A percentile compares a stretch with the other conserved stretches of the same genome.
Conservation (phyloP, 2,888 invertebrate genomes). For the Parnassius orleans region DNA sequence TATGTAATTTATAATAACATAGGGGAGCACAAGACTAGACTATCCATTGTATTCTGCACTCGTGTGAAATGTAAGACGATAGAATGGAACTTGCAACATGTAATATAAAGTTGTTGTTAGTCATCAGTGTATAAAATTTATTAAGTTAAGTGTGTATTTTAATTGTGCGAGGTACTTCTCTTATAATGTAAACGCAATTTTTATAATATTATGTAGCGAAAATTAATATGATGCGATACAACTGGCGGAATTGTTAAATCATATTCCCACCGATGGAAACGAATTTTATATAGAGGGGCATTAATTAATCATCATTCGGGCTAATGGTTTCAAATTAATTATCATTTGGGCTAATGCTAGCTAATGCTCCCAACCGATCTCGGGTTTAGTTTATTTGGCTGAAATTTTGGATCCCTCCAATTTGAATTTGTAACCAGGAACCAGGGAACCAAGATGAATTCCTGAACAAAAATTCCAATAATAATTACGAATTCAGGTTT, state of each 20-base stretch:
- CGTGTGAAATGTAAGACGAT: slow-evolving; percentile 22
- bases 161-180: background rate
- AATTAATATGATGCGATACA: background rate
- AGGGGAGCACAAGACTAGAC: slow-evolving; percentile 21
- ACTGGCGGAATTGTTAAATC: slow-evolving; percentile 13
- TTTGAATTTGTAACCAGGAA: background rate
- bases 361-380: background rate
- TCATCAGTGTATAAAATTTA: slow-evolving; percentile 20
- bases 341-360: slow-evolving; percentile 14
- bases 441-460: background rate
- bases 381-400: background rate
- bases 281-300: slow-evolving; percentile 2
- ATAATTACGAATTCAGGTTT: background rate
- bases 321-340: slow-evolving; percentile 14
- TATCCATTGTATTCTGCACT: slow-evolving; percentile 25
- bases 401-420: slow-evolving; percentile 4
- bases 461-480: background rate
- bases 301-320: slow-evolving; percentile 8
- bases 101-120: slow-evolving; percentile 20
- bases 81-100: slow-evolving; percentile 15
- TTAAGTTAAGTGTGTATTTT: slow-evolving; percentile 11
- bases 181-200: slow-evolving; percentile 4
- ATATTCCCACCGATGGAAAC: slow-evolving; percentile 3
- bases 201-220: background rate
- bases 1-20: slow-evolving; percentile 49